These are phyloP conservation scores for Petrocephalus sullivani DNA, from an alignment of 2,797 vertebrate genomes.

Conservation along the genomic window DNA sequence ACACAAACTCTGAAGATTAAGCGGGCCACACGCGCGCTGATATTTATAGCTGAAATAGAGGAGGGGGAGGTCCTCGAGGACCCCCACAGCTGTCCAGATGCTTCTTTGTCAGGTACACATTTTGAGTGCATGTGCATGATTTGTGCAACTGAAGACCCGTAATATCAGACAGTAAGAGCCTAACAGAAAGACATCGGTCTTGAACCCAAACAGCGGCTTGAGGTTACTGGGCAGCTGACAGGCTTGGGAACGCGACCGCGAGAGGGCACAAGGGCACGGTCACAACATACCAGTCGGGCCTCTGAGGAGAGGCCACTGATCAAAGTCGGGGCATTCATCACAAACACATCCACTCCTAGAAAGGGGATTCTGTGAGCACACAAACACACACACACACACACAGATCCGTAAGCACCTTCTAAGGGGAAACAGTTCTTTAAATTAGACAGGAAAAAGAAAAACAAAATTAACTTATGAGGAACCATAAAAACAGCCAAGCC, in stretches of 20 bases:
- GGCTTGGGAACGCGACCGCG: too few relatives aligned
- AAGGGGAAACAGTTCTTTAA: too few relatives aligned
- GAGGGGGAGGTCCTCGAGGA: conserved; percentile 18
- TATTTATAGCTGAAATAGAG: conserved; percentile 25
- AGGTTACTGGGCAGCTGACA: neutral
- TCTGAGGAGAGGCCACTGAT: neutral
- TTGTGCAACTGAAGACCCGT: neutral
- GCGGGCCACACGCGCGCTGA: conserved; percentile 17
- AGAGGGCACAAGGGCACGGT: neutral
- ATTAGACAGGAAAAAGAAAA: neutral
- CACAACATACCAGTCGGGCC: neutral
- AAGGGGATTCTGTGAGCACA: neutral
- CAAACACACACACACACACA: neutral
- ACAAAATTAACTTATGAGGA: neutral
- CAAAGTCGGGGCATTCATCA: neutral
- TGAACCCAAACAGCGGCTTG: neutral
- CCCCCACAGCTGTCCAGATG: conserved; percentile 39
- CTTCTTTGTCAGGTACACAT: neutral
- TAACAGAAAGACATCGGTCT: neutral
- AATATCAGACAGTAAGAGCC: neutral
- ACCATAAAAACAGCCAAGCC: conserved; percentile 9
- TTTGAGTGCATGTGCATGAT: neutral
- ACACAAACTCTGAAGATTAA: conserved; percentile 24
- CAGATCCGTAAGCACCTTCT: neutral
- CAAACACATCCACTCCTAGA: neutral